phyloP scores from a whole-genome alignment of 1,140 invertebrate species.

The Trachelipus rathkii region DNA sequence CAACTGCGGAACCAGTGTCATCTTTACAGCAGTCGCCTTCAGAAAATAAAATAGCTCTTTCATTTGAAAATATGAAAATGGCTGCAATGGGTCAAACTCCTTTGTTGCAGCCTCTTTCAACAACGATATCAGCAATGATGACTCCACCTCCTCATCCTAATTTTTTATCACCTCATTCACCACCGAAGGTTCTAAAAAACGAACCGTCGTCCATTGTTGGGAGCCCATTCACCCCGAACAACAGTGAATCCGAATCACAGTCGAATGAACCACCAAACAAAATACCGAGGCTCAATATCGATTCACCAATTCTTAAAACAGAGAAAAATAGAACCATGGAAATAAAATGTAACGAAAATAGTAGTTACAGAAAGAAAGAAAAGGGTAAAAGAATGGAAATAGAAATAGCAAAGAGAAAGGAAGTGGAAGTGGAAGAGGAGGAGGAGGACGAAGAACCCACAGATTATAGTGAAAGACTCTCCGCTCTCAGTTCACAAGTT shows the following conservation, averaged over 20 bases:
- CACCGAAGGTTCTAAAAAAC: neutral
- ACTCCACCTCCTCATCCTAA: neutral
- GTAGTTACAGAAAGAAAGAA: neutral
- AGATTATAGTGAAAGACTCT: constrained; percentile 21
- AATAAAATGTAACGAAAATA: no score
- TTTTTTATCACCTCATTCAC: neutral
- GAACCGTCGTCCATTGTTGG: neutral
- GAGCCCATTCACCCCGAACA: neutral
- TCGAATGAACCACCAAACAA: neutral
- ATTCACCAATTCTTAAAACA: neutral
- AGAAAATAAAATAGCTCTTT: neutral
- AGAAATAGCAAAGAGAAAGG: constrained; percentile 1
- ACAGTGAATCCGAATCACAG: neutral
- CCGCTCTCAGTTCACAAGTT: constrained; percentile 29
- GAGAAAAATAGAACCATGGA: neutral
- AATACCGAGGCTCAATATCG: neutral
- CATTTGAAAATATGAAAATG: neutral
- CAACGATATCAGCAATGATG: neutral
- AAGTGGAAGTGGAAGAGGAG: constrained; percentile 17
- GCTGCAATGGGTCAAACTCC: neutral
- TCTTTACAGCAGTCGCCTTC: neutral
- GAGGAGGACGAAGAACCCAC: constrained; percentile 11
- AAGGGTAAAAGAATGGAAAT: constrained; percentile 7
- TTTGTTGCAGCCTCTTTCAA: neutral
- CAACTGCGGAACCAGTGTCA: neutral